Evolutionary conservation across 2,888 invertebrate species (phyloP).

Genomic region (Ophion ellenae): DNA sequence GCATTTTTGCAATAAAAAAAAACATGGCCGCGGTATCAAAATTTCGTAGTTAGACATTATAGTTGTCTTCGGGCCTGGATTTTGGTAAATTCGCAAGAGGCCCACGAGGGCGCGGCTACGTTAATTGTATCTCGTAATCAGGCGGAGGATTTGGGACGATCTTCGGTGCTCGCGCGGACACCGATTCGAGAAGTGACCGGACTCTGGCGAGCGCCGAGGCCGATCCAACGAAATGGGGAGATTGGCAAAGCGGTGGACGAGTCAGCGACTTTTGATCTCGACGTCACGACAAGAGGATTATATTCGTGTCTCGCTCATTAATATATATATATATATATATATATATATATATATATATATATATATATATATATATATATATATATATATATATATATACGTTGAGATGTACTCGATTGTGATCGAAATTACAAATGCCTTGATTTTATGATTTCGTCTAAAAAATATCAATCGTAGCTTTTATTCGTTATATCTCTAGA

Average conservation of each 20-base stretch:
- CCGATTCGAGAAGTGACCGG: slow-evolving; percentile 75
- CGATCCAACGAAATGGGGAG: slow-evolving; percentile 80
- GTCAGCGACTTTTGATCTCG: slow-evolving; percentile 77
- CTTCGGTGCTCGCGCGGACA: slow-evolving; percentile 75
- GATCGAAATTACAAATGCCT: slow-evolving; percentile 70
- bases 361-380: too few species aligned
- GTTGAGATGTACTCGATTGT: slow-evolving; percentile 63
- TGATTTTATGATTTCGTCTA: slow-evolving; percentile 62
- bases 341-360: too few species aligned
- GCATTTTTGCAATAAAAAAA: background rate
- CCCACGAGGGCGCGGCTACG: background rate
- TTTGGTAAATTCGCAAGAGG: background rate
- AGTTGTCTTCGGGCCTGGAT: background rate
- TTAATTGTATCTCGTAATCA: slow-evolving; percentile 43
- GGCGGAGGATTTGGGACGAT: slow-evolving; percentile 71
- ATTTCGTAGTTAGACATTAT: background rate
- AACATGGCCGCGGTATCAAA: background rate
- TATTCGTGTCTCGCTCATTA: background rate
- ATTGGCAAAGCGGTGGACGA: slow-evolving; percentile 79
- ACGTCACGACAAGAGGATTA: background rate
- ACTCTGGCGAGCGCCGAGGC: slow-evolving; percentile 74
- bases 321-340: too few species aligned
- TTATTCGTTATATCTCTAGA: slow-evolving; percentile 52
- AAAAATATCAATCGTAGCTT: slow-evolving; percentile 66
- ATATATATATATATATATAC: slow-evolving; percentile 14